A percentile compares a stretch with the other conserved stretches of the same genome.
Evolutionary conservation across 2,797 vertebrate species (phyloP).

Genomic region (Malurus leucopterus): DNA sequence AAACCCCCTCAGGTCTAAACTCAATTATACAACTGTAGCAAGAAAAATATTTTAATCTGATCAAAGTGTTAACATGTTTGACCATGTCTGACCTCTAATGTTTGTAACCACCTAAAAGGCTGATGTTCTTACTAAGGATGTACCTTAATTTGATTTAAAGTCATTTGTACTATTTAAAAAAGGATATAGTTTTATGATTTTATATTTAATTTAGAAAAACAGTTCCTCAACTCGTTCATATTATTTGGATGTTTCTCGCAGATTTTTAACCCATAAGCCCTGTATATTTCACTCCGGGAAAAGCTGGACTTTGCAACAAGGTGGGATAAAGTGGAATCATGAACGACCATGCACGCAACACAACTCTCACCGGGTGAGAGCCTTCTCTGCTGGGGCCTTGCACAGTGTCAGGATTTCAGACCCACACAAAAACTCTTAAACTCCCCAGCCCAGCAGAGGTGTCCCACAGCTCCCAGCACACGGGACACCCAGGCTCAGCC

Average conservation of each 20-base stretch:
- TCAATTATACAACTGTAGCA: constrained; percentile 67
- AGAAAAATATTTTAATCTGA: constrained; percentile 70
- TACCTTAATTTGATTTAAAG: constrained; percentile 65
- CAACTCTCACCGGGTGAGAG: neutral
- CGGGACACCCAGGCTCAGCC: neutral
- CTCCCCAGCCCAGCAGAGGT: accelerated
- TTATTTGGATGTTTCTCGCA: neutral
- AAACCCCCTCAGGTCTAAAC: constrained; percentile 65
- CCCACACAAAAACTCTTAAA: too few relatives aligned
- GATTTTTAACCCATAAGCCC: neutral
- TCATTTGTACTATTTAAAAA: constrained; percentile 67
- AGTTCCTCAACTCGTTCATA: neutral
- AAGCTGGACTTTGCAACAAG: neutral
- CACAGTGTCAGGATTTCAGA: neutral
- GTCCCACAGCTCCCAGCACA: neutral
- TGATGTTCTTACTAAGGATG: constrained; percentile 52
- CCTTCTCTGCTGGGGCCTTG: neutral
- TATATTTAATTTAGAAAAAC: constrained; percentile 35
- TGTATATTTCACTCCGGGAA: neutral
- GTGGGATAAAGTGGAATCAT: neutral
- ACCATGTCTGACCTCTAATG: constrained; percentile 66
- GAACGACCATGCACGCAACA: accelerated
- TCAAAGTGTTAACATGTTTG: constrained; percentile 72
- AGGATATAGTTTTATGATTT: constrained; percentile 62
- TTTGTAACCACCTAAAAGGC: constrained; percentile 69